A percentile compares a stretch with the other conserved stretches of the same genome.
Conservation (phyloP, 2,113 vertebrate genomes). For the Hydrolagus affinis region DNA sequence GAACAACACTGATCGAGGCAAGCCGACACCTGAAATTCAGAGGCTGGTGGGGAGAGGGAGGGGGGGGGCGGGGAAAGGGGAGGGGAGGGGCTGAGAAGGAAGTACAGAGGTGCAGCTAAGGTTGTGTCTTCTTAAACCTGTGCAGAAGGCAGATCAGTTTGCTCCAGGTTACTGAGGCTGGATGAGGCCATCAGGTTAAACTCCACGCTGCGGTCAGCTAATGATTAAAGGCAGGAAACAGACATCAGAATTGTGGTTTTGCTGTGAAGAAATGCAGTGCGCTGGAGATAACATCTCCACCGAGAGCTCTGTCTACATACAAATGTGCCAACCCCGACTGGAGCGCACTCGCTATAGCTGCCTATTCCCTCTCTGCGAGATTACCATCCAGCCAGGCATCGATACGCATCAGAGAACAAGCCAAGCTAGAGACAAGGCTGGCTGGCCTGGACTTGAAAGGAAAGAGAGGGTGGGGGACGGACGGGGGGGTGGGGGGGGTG, state of each 20-base stretch:
- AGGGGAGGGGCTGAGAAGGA: neutral
- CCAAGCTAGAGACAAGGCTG: conserved; percentile 24
- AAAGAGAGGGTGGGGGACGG: neutral
- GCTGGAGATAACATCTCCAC: conserved; percentile 37
- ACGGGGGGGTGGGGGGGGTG: no score
- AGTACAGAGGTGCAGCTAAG: neutral
- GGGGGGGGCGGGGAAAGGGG: neutral
- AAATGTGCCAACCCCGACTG: neutral
- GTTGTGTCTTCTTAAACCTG: no score
- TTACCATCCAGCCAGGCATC: conserved; percentile 8
- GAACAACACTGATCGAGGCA: no score
- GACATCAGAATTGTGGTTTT: conserved; percentile 40
- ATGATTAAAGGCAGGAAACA: conserved; percentile 26
- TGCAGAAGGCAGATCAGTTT: neutral
- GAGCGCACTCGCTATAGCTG: neutral
- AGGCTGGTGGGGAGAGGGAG: no score
- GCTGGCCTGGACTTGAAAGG: conserved; percentile 31
- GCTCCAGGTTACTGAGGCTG: neutral
- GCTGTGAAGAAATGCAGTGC: conserved; percentile 41
- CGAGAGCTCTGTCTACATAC: conserved; percentile 34
- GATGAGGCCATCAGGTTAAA: neutral
- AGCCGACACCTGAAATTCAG: no score
- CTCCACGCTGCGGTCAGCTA: conserved; percentile 17
- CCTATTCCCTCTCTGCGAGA: neutral
- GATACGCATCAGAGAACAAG: conserved; percentile 27